phyloP scores from a whole-genome alignment of 1,140 invertebrate species.

The Cephus cinctus region DNA sequence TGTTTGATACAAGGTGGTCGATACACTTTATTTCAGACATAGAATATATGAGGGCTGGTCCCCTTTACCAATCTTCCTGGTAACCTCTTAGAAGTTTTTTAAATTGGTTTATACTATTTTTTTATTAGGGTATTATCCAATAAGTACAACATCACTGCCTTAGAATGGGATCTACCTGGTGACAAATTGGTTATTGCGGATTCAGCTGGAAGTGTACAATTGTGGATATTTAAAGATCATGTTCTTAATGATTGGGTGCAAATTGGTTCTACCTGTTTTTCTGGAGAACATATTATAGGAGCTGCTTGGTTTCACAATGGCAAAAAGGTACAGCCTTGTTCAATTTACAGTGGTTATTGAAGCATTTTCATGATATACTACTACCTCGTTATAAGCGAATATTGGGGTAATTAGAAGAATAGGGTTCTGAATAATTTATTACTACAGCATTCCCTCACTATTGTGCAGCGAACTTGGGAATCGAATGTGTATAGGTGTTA shows the following conservation, averaged over 20 bases:
- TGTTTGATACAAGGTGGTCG: no score
- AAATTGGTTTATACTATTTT: conserved; percentile 10
- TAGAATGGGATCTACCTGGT: conserved; percentile 84
- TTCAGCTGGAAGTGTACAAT: conserved; percentile 70
- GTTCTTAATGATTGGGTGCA: conserved; percentile 79
- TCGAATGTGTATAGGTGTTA: no score
- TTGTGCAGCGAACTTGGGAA: no score
- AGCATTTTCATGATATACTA: no score
- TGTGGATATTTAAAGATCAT: conserved; percentile 77
- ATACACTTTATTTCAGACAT: neutral
- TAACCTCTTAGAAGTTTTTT: conserved; percentile 12
- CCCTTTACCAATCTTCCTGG: neutral
- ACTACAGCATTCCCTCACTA: no score
- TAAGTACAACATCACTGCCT: conserved; percentile 66
- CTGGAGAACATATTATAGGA: conserved; percentile 78
- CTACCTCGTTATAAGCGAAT: no score
- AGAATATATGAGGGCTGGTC: neutral
- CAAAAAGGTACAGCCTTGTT: conserved; percentile 70
- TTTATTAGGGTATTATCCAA: conserved; percentile 57
- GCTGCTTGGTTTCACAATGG: conserved; percentile 85
- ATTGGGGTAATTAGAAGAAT: no score
- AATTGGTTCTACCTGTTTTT: conserved; percentile 53
- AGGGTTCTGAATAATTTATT: no score
- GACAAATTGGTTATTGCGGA: conserved; percentile 77
- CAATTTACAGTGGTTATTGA: no score